Evolutionary conservation across 2,797 vertebrate species (phyloP), one percentile per base, ranked within the genome.

Genomic region (Synanceia verrucosa): DNA sequence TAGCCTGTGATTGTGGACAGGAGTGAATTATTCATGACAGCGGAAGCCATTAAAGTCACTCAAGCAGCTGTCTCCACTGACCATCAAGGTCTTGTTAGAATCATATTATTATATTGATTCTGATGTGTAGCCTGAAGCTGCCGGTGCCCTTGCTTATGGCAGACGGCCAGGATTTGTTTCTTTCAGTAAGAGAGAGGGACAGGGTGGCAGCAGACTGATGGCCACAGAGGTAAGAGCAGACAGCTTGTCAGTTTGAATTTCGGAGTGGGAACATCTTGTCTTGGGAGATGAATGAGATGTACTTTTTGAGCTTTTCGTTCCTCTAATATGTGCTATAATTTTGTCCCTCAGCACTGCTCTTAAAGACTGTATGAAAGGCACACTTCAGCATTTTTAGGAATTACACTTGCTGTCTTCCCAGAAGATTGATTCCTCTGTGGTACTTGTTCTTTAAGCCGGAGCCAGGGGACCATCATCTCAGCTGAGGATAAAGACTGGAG

Each of bases 61-160:
- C 18, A 43, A 74, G 70, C 57, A 67, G 53, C 79, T 73, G 76
- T 65, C 75, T 74, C 68, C 48, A 50, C 52, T 19, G 66, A 66
- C 62, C 76, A 76, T 85, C 68, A 70, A 61, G 48, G 63, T 64
- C 86, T 80, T 70, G 78, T 89, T 86, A 70, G 73, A 72, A 65
- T 78, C 21, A 14, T 76, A 73, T 77, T 62, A 59, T 84, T 70
- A 23, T 65, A 86, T 82, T 85, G 86, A 84, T 83, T 79, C 19
- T 70, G 76, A 76, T 76, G 68, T 46, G 63, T 13, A 59, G 80
- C 69, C 63, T 0, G 9, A 24, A 58, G 73, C 51, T 59, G 67
- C 29, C 63, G 39, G 16, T 78, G 66, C 68, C 77, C 69, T 65
- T 48, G 57, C 66, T 62, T n/a, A 21, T 79, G 76, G 75, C 62